Evolutionary conservation across 2,797 vertebrate species (phyloP).

Genomic region (Meriones psammophilus): DNA sequence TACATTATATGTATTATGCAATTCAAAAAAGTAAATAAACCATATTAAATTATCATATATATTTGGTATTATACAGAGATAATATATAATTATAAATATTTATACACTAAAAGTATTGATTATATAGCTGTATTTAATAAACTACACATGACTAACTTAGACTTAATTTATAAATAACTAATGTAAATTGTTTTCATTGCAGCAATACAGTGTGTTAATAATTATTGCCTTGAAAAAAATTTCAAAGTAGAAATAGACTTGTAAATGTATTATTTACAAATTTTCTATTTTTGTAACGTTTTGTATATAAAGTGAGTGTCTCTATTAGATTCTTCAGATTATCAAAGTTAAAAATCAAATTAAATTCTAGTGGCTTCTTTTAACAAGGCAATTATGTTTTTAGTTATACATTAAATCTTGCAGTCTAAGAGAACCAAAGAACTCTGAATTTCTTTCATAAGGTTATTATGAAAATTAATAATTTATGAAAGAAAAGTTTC

Average conservation of each 20-base stretch:
- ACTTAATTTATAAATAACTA: background rate
- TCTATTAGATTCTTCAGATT: slow-evolving; percentile 24
- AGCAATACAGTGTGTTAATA: background rate
- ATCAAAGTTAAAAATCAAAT: slow-evolving; percentile 56
- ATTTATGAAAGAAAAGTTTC: slow-evolving; percentile 17
- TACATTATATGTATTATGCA: background rate
- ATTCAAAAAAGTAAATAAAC: background rate
- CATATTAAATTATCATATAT: background rate
- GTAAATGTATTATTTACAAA: background rate
- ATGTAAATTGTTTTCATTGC: background rate
- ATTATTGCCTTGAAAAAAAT: background rate
- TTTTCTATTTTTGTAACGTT: background rate
- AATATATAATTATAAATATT: too few relatives aligned
- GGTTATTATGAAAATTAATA: slow-evolving; percentile 1
- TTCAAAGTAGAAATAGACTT: slow-evolving; percentile 29
- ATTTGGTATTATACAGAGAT: too few relatives aligned
- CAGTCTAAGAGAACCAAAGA: slow-evolving; percentile 25
- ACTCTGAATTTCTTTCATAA: slow-evolving; percentile 9
- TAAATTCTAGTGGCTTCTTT: slow-evolving; percentile 15
- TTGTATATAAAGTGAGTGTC: background rate
- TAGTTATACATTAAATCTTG: background rate
- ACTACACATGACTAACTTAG: too few relatives aligned
- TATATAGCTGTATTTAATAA: too few relatives aligned
- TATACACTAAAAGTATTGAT: too few relatives aligned
- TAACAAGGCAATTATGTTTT: background rate